A percentile compares a stretch with the other conserved stretches of the same genome.
These are phyloP conservation scores for Speoplatyrhinus poulsoni DNA, from an alignment of 2,113 vertebrate species.

Conservation along the genomic window DNA sequence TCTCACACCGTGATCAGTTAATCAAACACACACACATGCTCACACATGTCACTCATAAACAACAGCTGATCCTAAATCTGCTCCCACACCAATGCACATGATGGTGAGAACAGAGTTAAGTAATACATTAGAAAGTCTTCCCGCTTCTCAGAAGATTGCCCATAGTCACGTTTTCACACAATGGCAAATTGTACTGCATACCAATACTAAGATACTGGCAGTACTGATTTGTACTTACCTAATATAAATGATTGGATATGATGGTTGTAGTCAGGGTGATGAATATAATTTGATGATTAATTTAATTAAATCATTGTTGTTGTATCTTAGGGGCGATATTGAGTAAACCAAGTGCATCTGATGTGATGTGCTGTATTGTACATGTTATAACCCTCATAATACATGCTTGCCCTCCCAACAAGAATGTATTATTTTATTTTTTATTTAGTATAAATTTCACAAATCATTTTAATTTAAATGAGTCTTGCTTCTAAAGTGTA, in stretches of 20 bases:
- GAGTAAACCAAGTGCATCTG: neutral
- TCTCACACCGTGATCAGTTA: neutral
- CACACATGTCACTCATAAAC: too few relatives aligned
- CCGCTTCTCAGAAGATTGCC: too few relatives aligned
- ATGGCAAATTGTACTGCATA: too few relatives aligned
- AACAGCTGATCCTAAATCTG: neutral
- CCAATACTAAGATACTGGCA: too few relatives aligned
- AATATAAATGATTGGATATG: neutral
- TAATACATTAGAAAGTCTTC: neutral
- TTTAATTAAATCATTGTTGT: neutral
- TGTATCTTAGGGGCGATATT: too few relatives aligned
- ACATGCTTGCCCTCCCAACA: too few relatives aligned
- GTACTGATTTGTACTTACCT: too few relatives aligned
- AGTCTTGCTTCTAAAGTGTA: too few relatives aligned
- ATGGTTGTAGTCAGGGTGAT: neutral
- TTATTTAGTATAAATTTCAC: too few relatives aligned
- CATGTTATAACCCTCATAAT: neutral
- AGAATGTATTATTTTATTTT: too few relatives aligned
- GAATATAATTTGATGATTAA: neutral
- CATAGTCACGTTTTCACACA: neutral
- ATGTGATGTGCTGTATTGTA: neutral
- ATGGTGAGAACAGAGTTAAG: neutral
- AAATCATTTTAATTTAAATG: too few relatives aligned
- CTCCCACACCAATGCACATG: neutral
- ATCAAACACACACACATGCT: neutral